These are phyloP conservation scores for Zophobas morio DNA, from an alignment of 1,140 invertebrate genomes.

Conservation along the genomic window DNA sequence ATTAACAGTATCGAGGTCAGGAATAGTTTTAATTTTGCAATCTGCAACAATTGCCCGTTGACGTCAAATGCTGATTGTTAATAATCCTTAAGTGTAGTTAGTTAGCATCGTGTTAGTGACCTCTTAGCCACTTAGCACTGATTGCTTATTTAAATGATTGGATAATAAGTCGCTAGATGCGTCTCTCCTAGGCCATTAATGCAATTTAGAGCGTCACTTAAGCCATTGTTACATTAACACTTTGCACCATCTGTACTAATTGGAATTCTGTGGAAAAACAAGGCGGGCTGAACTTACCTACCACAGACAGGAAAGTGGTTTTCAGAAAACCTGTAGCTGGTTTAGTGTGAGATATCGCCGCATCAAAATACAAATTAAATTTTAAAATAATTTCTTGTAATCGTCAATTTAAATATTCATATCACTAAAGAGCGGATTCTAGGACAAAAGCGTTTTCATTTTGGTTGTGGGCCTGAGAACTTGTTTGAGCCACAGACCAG, in stretches of 20 bases:
- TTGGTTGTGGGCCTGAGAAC: too few relatives aligned
- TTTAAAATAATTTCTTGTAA: too few relatives aligned
- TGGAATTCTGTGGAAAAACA: background rate
- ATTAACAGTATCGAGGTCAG: conserved; percentile 20
- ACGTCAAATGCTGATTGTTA: conserved; percentile 50
- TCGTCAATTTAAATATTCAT: too few relatives aligned
- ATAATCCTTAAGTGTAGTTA: conserved; percentile 51
- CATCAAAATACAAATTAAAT: too few relatives aligned
- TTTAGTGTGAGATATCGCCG: too few relatives aligned
- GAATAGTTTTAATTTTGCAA: conserved; percentile 40
- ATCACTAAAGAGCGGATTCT: too few relatives aligned
- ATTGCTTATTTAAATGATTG: conserved; percentile 59
- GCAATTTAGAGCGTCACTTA: conserved; percentile 47
- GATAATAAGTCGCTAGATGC: conserved; percentile 49
- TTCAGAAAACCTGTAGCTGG: conserved; percentile 5
- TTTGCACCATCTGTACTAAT: background rate
- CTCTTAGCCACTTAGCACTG: conserved; percentile 58
- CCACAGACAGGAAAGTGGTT: too few relatives aligned
- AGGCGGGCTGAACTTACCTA: too few relatives aligned
- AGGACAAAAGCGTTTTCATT: too few relatives aligned
- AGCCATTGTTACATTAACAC: conserved; percentile 37
- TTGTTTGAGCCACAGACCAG: too few relatives aligned
- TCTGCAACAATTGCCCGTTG: conserved; percentile 39
- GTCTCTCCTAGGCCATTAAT: conserved; percentile 45
- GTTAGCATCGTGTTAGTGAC: conserved; percentile 57